Conservation (phyloP, 2,797 vertebrate species). For the Microchirus variegatus region DNA sequence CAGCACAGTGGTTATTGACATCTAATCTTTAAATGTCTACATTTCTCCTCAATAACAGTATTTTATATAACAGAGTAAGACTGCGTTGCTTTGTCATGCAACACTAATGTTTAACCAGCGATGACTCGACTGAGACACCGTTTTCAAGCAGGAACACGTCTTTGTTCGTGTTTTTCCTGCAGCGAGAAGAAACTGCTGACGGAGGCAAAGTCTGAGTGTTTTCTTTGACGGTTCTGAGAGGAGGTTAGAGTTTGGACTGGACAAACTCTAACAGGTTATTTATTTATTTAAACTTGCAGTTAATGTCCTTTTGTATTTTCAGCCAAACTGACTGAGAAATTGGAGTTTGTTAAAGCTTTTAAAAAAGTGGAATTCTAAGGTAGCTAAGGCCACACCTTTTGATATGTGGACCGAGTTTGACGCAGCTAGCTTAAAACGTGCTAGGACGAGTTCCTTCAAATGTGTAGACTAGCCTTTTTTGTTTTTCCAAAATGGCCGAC, state of each 20-base stretch:
- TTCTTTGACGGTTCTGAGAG: neutral
- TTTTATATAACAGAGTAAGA: neutral
- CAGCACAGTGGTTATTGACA: neutral
- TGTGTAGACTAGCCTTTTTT: too few relatives aligned
- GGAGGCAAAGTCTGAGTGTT: constrained; percentile 8
- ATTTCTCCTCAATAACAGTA: neutral
- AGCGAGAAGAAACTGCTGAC: constrained; percentile 24
- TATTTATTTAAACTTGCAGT: too few relatives aligned
- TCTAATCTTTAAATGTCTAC: neutral
- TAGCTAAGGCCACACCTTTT: too few relatives aligned
- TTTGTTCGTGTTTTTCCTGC: constrained; percentile 10
- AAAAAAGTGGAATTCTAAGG: too few relatives aligned
- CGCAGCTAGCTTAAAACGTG: too few relatives aligned
- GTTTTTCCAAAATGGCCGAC: too few relatives aligned
- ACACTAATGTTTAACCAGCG: constrained; percentile 50
- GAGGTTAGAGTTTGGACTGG: constrained; percentile 22
- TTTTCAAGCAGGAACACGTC: constrained; percentile 9
- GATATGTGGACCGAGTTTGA: too few relatives aligned
- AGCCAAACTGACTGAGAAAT: too few relatives aligned
- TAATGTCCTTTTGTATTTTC: too few relatives aligned
- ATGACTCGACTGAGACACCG: constrained; percentile 7
- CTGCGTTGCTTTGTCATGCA: constrained; percentile 23
- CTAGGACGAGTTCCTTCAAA: too few relatives aligned
- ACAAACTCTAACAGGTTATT: too few relatives aligned
- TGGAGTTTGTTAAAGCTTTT: too few relatives aligned